Percentiles rank a stretch among this genome's conserved stretches.
These are phyloP conservation scores for Calidris pygmaea DNA, from an alignment of 2,113 vertebrate genomes.

Conservation along the genomic window DNA sequence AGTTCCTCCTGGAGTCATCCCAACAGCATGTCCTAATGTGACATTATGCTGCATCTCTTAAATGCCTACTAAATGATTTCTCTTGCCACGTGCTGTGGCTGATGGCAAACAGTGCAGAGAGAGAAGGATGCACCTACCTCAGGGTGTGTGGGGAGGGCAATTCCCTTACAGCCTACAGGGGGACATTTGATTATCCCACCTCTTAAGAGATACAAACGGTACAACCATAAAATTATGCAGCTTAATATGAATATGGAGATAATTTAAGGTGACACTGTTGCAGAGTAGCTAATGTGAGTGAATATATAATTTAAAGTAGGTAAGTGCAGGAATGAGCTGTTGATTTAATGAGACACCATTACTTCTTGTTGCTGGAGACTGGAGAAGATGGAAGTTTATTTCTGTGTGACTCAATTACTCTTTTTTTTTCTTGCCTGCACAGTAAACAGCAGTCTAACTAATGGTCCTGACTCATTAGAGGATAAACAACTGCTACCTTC, in stretches of 20 bases:
- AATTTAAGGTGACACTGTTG: not conserved
- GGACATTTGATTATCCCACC: not conserved
- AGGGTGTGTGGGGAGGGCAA: not conserved
- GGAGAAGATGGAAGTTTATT: conserved; percentile 22
- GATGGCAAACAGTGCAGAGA: not conserved
- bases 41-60: not conserved
- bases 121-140: not conserved
- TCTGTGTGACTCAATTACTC: not conserved
- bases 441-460: conserved; percentile 19
- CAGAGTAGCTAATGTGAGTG: not conserved
- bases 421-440: not conserved
- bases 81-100: not conserved
- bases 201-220: not conserved
- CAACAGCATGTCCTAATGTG: not conserved
- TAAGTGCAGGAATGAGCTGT: conserved; percentile 22
- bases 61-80: not conserved
- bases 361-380: not conserved
- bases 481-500: conserved; percentile 16
- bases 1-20: not conserved
- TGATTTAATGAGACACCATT: conserved; percentile 22
- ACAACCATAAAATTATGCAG: not conserved
- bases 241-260: not conserved
- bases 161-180: not conserved
- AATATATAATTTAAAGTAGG: conserved; percentile 44
- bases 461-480: conserved; percentile 19